phyloP scores from a whole-genome alignment of 1,140 invertebrate species.

The Drosophila littoralis region DNA sequence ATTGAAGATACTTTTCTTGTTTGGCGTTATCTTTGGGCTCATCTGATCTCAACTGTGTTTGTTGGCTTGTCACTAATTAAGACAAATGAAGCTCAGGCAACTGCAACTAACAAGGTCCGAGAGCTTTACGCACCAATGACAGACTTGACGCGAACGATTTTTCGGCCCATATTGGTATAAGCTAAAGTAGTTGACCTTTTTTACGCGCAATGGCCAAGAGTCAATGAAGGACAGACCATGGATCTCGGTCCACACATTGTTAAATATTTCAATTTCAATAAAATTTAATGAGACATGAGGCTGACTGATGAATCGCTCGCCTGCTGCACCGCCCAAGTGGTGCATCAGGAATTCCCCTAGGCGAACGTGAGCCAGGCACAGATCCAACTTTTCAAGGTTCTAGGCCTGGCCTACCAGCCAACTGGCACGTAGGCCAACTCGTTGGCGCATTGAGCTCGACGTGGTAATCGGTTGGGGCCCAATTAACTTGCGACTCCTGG shows the following conservation, averaged over 20 bases:
- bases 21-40: background rate
- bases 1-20: background rate
- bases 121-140: constrained; percentile 36
- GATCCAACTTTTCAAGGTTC: constrained; percentile 73
- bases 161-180: constrained; percentile 50
- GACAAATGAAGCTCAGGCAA: constrained; percentile 28
- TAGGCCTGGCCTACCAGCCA: constrained; percentile 55
- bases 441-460: background rate
- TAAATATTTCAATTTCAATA: constrained; percentile 24
- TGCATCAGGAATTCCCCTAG: constrained; percentile 62
- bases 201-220: constrained; percentile 7
- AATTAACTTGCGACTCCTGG: constrained; percentile 50
- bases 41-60: constrained; percentile 12
- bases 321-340: constrained; percentile 24
- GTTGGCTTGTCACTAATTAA: constrained; percentile 73
- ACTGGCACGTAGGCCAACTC: constrained; percentile 54
- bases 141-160: constrained; percentile 13
- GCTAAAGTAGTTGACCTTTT: constrained; percentile 19
- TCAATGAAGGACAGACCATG: constrained; percentile 3
- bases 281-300: constrained; percentile 42
- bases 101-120: constrained; percentile 12
- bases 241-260: constrained; percentile 1
- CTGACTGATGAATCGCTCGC: constrained; percentile 30
- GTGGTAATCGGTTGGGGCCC: constrained; percentile 49
- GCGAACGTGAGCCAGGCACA: constrained; percentile 38